Base-by-base conservation (phyloP, 2,888 invertebrate species). In the Trachelus troglodyta region DNA sequence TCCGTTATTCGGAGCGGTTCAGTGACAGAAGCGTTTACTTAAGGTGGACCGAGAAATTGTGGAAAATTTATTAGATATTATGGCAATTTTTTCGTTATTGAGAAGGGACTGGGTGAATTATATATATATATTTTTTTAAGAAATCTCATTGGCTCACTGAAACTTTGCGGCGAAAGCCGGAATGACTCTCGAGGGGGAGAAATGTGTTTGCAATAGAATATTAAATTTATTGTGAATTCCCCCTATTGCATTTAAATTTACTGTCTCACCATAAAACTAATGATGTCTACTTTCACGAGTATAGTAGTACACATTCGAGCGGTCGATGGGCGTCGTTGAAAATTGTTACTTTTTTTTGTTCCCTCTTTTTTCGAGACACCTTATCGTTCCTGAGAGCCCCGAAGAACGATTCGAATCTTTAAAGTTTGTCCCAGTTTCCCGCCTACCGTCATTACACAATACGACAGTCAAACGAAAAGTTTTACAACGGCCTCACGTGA, bases 221-320 rank as follows among this genome's bases (percentile, higher is more conserved):
- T 84, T 82, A 87, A 89, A 89, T 89, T 88, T 88, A 89, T 89
- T 85, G 79, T 81, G 82, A 78, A 78, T 81, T 81, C 83, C 81
- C 78, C 77, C 85, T 83, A 86, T 87, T 86, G 87, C 84, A 86
- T 88, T 86, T 84, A 85, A 87, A 89, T 87, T 85, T 83, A 83
- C 82, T 76, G 81, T 82, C 81, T 79, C 83, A 85, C 86, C 88
- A 83, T 88, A 88, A 89, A 89, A 83, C 84, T 87, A 87, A 89
- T 86, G 85, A 87, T 81, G 84, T 81, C 78, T 73, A 78, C 79
- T 84, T 81, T 80, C 79, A 74, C 71, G 69, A 81, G 78, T 79
- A 81, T 75, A 1, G 56, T 75, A 6, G 56, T 56, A 23, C 23
- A 23, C 56, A 76, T 68, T 73, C 76, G 79, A 82, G 79, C 74